Percentiles rank a stretch among this genome's conserved stretches.
These are phyloP conservation scores for Scomber scombrus DNA, from an alignment of 2,113 vertebrate species.

Conservation along the genomic window DNA sequence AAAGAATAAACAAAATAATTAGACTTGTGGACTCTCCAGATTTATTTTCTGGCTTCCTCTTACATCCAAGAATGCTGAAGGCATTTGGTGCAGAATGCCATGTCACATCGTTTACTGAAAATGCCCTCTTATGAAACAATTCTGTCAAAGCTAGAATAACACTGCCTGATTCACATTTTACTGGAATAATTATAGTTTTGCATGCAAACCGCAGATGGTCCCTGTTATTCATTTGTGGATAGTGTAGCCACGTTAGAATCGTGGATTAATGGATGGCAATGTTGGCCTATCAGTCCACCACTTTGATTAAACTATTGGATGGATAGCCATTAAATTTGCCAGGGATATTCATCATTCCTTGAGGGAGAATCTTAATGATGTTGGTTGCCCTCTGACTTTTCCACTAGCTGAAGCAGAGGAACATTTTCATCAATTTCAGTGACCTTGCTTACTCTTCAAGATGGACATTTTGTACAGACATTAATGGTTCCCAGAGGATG, in stretches of 20 bases:
- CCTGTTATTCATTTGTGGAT: conserved; percentile 19
- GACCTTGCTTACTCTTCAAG: background rate
- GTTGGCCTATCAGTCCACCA: background rate
- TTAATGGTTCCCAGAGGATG: too few relatives aligned
- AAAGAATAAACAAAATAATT: conserved; percentile 30
- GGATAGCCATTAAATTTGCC: background rate
- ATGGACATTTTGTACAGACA: too few relatives aligned
- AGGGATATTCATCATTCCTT: background rate
- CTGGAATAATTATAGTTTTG: conserved; percentile 2
- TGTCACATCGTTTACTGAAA: conserved; percentile 22
- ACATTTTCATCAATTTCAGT: background rate
- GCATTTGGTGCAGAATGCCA: conserved; percentile 24
- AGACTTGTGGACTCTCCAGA: conserved; percentile 15
- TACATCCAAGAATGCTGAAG: conserved; percentile 23
- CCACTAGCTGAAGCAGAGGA: background rate
- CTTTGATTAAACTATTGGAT: background rate
- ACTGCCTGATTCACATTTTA: conserved; percentile 21
- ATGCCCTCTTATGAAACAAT: background rate
- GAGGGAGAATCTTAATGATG: background rate
- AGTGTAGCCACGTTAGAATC: background rate
- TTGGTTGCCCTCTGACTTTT: background rate
- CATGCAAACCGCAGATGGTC: conserved; percentile 39
- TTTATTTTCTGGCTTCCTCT: conserved; percentile 12
- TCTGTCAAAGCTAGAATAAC: conserved; percentile 5
- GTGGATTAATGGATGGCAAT: background rate